phyloP scores from a whole-genome alignment of 1,140 invertebrate genomes.

The Papilio xuthus region DNA sequence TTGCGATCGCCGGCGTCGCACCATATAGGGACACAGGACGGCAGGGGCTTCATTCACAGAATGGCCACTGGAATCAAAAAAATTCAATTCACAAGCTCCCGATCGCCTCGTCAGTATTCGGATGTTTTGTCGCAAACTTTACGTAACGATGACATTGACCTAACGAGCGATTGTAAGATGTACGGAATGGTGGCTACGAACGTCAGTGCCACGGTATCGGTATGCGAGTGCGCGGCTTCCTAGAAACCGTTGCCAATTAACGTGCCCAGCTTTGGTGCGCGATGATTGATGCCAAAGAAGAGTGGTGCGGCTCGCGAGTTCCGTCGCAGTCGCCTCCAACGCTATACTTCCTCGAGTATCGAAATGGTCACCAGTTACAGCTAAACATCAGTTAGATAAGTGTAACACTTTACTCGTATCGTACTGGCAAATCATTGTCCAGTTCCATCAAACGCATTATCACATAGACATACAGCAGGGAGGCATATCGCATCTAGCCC shows the following conservation, averaged over 20 bases:
- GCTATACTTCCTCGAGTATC: background rate
- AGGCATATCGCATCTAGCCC: background rate
- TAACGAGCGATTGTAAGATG: background rate
- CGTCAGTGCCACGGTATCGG: background rate
- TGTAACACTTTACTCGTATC: background rate
- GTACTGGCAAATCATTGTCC: background rate
- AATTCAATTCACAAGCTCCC: constrained; percentile 56
- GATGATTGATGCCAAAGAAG: constrained; percentile 56
- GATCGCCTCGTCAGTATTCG: constrained; percentile 45
- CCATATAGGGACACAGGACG: constrained; percentile 53
- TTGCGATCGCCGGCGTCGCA: constrained; percentile 50
- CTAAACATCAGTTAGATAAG: background rate
- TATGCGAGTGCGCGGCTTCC: constrained; percentile 43
- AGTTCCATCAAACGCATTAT: background rate
- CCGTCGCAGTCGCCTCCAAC: background rate
- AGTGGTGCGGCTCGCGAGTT: background rate
- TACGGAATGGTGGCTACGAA: background rate
- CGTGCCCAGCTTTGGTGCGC: constrained; percentile 62
- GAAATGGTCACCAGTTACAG: background rate
- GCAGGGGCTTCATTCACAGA: constrained; percentile 64
- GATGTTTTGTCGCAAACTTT: background rate
- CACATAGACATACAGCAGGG: background rate
- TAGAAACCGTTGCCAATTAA: constrained; percentile 65
- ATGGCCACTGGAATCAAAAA: constrained; percentile 63
- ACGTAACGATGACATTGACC: background rate